Base-by-base conservation (phyloP, 1,140 invertebrate species). In the Drosophila guanche region DNA sequence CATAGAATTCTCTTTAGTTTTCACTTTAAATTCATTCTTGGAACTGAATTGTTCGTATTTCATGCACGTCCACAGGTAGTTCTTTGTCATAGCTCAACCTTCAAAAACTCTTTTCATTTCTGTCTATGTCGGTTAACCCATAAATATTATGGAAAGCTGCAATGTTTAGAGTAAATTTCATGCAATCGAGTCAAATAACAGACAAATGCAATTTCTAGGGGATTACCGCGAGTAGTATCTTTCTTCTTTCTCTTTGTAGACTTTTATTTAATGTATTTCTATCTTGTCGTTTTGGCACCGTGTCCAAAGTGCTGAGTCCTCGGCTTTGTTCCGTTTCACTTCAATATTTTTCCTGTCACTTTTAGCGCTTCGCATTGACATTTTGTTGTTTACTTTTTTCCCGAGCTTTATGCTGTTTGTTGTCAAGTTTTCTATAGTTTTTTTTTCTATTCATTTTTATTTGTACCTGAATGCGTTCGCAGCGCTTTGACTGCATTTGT, bases 401-500 rank as follows among this genome's bases (percentile, higher is more conserved):
- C 51, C 48, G 40, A 12, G 33, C 3, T 10, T 10, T 10, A 37
- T 10, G 33, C 8, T 37, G 8, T 10, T 27, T 51, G 41, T 61
- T 68, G 51, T 45, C 50, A 29, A 56, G 52, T 72, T 59, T 60
- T 65, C 23, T 20, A 53, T 59, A 46, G 42, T 41, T 33, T 54
- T 48, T 48, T 50, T 40, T 20, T 20, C 16, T 20, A 20, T 20
- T 20, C 1, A 1, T 16, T 42, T 46, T 48, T 47, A 10, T 45
- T 53, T 48, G 25, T 43, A 71, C 37, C 59, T 59, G 16, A 46
- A 55, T 57, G 27, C 48, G 54, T 61, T 47, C 25, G 53, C 66
- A 22, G 20, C 40, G 62, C 71, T 70, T 66, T 84, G 65, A 63
- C 33, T 79, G 80, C 76, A 75, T 79, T 84, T 71, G 65, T 60